Base-by-base conservation (phyloP, 2,888 invertebrate genomes). In the Kuschelorhynchus macadamiae region DNA sequence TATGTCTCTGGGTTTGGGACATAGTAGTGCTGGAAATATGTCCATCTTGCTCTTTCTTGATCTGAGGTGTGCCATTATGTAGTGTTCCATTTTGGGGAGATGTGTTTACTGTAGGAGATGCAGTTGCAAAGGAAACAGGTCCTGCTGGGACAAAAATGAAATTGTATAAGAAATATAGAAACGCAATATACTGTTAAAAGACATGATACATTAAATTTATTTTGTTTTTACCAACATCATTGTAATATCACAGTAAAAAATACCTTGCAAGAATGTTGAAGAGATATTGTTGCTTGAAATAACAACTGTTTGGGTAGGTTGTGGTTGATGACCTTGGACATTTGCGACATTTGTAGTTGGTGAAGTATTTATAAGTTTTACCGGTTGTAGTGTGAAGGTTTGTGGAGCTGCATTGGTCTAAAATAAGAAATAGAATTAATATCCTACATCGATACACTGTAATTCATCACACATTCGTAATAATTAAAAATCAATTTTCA, bases 1-100 rank as follows among this genome's bases (percentile, higher is more conserved):
- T 72, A 49, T 77, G 74, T 18, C 74, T 65, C 47, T 77, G 74
- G 42, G 50, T 57, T 44, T 72, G 75, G 16, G 72, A 32, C 64
- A 73, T 52, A 12, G 74, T 73, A 5, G 71, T 70, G 25, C 63
- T 63, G 50, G 73, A 74, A 42, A 77, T 76, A 62, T 78, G 76
- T 67, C 75, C 77, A 80, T 82, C 84, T 79, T 82, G 83, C 78
- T 85, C 85, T 81, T 85, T 77, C 61, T 81, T 76, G 42, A 74
- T 74, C 12, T 65, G 64, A 0, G 50, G 7, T n/a, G 25, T 11
- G 39, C 52, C 39, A 11, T 41, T 44, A 2, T 25, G 49, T 0
- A 44, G 16, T 17, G 33, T n/a, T 12, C 57, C 65, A 39, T 60
- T 63, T 33, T 59, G 71, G 42, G 61, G 73, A 59, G 41, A 67